Conservation (phyloP, 2,113 vertebrate genomes). For the Cranoglanis bouderius region DNA sequence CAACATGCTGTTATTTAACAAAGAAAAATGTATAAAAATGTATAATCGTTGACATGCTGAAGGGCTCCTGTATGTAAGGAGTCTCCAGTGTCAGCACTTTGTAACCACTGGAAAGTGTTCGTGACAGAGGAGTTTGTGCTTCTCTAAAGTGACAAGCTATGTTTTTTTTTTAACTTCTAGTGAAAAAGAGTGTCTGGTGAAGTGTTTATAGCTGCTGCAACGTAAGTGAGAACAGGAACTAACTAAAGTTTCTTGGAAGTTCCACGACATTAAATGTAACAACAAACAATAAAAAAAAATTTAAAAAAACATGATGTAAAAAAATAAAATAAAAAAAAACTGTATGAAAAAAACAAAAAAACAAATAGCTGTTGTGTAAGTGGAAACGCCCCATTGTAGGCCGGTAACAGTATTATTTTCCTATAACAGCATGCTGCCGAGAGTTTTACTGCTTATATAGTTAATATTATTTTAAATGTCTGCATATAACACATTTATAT, state of each 20-base stretch:
- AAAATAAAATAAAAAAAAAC: too few relatives aligned
- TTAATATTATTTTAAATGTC: not conserved
- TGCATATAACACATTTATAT: not conserved
- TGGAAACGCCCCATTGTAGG: not conserved
- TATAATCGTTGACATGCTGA: not conserved
- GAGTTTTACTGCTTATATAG: not conserved
- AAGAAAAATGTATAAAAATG: not conserved
- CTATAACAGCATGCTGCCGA: not conserved
- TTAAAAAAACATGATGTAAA: too few relatives aligned
- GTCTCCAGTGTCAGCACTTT: not conserved
- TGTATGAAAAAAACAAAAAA: too few relatives aligned
- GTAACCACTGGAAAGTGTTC: not conserved
- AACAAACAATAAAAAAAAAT: too few relatives aligned
- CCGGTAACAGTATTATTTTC: not conserved
- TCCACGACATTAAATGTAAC: not conserved
- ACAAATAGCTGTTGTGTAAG: too few relatives aligned
- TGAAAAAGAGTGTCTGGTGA: not conserved
- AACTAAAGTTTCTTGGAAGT: not conserved
- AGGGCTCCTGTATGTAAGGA: not conserved
- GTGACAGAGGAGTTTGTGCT: not conserved
- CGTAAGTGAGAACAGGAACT: not conserved
- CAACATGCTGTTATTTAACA: not conserved
- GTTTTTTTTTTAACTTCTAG: too few relatives aligned
- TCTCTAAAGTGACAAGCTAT: not conserved
- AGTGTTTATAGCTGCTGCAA: not conserved